Base-by-base conservation (phyloP, 2,797 vertebrate genomes). In the Hydrophis major region DNA sequence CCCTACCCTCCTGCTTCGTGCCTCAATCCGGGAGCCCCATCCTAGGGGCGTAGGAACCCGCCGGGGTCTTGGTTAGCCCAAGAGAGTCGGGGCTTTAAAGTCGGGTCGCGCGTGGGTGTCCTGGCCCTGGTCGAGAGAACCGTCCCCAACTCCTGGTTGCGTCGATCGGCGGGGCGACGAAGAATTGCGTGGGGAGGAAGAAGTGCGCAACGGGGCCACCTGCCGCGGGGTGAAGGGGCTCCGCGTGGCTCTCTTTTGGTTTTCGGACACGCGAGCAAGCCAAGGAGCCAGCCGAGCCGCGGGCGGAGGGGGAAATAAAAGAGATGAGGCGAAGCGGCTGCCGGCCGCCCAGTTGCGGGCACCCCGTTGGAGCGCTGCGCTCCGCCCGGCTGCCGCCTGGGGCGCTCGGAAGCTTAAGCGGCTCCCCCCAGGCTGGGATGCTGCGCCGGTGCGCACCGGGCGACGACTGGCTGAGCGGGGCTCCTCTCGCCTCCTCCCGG, bases 391-490 rank as follows among this genome's bases (percentile, higher is more conserved):
- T n/a, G 59, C 91, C 66, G 87, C 88, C 88, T 28, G 88, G 74
- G 88, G 56, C 86, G 69, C 42, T 66, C 50, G 3, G n/a, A 6
- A 14, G 50, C 55, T 53, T 53, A 55, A 90, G 94, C 93, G 53
- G 53, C 63, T 37, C 32, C n/a, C 78, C 6, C 50, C 50, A 53
- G 20, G 87, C 47, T 86, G 42, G 66, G 66, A 37, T 93, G 92
- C 91, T 22, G 87, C 88, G 27, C 90, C 16, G 16, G 12, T 56
- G 20, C 55, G 87, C 55, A 20, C n/a, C 11, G 28, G 89, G 89
- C 90, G 93, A 92, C 92, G 92, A 94, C 92, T 93, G 94, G 90
- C 56, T 90, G 47, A 53, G 90, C 20, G 37, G 86, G 50, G 27
- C 74, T 83, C 74, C 3, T 25, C 3, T 27, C 22, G n/a, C 25